Evolutionary conservation across 2,888 invertebrate species (phyloP).

Genomic region (Frankliniella fusca): DNA sequence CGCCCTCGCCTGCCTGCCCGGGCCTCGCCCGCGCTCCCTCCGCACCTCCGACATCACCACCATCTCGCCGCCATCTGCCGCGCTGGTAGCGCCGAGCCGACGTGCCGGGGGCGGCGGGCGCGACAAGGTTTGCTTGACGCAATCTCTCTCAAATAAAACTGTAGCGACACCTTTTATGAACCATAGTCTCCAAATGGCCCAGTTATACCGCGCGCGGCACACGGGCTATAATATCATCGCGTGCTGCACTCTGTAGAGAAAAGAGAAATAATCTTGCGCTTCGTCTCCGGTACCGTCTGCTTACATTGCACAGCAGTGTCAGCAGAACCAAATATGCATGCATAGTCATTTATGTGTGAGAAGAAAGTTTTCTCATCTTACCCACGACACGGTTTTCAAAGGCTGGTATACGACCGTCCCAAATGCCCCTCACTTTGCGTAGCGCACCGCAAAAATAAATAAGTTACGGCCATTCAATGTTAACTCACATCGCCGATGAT

Average conservation of each 20-base stretch:
- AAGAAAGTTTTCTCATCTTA: too few relatives aligned
- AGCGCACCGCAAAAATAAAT: too few relatives aligned
- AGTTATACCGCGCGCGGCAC: neutral
- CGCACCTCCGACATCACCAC: neutral
- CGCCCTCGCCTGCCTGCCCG: neutral
- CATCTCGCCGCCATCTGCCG: neutral
- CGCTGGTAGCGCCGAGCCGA: neutral
- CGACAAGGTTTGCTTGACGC: neutral
- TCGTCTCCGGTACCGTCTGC: too few relatives aligned
- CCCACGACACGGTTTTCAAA: too few relatives aligned
- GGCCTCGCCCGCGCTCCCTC: neutral
- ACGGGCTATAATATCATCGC: neutral
- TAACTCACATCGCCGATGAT: too few relatives aligned
- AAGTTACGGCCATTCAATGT: too few relatives aligned
- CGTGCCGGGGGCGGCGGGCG: neutral
- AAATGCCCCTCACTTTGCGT: too few relatives aligned
- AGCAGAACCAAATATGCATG: too few relatives aligned
- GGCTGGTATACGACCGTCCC: too few relatives aligned
- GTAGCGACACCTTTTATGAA: conserved; percentile 14
- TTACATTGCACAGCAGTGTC: too few relatives aligned
- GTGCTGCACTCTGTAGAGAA: neutral
- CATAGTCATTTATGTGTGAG: too few relatives aligned
- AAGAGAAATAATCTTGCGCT: neutral
- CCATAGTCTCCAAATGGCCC: neutral
- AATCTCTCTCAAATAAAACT: neutral